Conservation (phyloP, 2,113 vertebrate genomes). For the Urocolius indicus region DNA sequence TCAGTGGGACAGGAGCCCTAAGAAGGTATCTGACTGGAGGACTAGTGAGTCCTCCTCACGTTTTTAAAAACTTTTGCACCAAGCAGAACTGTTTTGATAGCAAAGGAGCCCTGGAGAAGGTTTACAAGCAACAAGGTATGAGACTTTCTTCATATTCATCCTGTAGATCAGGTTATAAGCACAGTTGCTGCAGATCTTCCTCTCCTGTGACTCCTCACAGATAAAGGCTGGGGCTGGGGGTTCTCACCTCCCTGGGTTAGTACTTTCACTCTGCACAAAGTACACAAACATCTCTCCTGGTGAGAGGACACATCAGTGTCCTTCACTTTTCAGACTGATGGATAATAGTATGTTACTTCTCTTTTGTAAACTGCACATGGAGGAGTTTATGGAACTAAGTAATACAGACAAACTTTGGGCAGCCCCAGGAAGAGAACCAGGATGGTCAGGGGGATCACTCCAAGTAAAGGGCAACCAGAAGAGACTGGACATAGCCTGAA, state of each 20-base stretch:
- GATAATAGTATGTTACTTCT: background rate
- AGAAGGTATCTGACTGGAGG: background rate
- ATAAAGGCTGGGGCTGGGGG: background rate
- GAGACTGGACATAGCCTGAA: background rate
- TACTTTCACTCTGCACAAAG: background rate
- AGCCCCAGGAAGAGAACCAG: background rate
- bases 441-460: background rate
- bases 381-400: background rate
- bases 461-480: background rate
- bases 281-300: background rate
- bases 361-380: background rate
- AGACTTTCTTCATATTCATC: background rate
- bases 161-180: background rate
- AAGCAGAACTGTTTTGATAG: background rate
- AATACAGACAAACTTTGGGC: background rate
- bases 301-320: background rate
- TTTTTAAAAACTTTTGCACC: background rate
- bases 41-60: background rate
- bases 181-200: background rate
- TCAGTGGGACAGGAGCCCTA: background rate
- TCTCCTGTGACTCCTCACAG: background rate
- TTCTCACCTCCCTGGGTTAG: fast-evolving
- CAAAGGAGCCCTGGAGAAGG: background rate
- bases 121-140: background rate
- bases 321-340: background rate